phyloP scores from a whole-genome alignment of 2,888 invertebrate genomes.

The Coenonympha arcania region DNA sequence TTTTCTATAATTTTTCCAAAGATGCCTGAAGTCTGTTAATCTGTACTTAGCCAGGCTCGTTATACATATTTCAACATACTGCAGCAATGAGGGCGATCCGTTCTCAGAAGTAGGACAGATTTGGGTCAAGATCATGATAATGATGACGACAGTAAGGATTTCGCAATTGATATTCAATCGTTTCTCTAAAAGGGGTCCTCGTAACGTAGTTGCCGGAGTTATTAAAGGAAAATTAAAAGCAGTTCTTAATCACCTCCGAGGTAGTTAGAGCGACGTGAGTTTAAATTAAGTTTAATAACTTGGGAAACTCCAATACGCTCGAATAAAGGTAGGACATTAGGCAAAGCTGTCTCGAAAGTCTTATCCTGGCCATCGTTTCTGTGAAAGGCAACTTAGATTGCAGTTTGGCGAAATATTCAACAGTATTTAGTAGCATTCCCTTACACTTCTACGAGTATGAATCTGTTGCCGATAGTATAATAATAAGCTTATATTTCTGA shows the following conservation, averaged over 20 bases:
- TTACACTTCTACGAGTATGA: too few relatives aligned
- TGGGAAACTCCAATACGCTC: constrained; percentile 7
- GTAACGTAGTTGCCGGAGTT: not conserved
- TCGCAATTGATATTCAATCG: not conserved
- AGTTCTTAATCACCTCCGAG: constrained; percentile 5
- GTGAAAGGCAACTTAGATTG: constrained; percentile 8
- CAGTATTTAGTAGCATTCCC: not conserved
- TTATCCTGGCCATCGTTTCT: constrained; percentile 8
- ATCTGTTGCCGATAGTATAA: too few relatives aligned
- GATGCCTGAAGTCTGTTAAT: too few relatives aligned
- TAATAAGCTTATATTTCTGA: too few relatives aligned
- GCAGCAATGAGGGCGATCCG: too few relatives aligned
- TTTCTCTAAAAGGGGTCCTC: not conserved
- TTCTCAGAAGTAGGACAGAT: too few relatives aligned
- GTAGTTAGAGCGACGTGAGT: constrained; percentile 12
- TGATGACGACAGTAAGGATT: not conserved
- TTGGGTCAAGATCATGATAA: not conserved
- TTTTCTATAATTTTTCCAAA: too few relatives aligned
- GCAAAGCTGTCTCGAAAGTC: constrained; percentile 11
- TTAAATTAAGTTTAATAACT: constrained; percentile 14
- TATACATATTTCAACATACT: too few relatives aligned
- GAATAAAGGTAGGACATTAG: constrained; percentile 14
- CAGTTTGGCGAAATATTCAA: not conserved
- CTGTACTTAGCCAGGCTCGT: too few relatives aligned
- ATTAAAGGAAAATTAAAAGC: constrained; percentile 9